Evolutionary conservation across 2,888 invertebrate genomes (phyloP), one percentile per base, ranked within the genome.

Genomic region (Terebella lapidaria): DNA sequence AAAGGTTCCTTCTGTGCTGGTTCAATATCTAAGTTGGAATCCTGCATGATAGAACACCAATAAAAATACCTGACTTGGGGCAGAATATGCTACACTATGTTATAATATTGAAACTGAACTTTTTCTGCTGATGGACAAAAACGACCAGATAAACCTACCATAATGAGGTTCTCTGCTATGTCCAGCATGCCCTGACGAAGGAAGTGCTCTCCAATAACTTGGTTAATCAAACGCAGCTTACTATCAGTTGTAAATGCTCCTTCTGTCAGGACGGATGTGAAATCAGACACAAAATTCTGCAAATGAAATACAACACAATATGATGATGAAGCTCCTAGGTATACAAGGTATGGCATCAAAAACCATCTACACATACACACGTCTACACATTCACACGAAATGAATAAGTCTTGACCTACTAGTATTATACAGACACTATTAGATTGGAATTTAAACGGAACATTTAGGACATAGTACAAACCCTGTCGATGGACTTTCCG

Each of bases 161-260:
- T 80, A 59, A 87, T 87, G 52, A 92, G 80, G 70, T 89, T 86
- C 74, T 94, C 92, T 1, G 94, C 94, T 35, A 95, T 92, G 58
- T 94, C 92, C 68, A 94, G 86, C 86, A 93, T 87, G 49, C 96
- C 96, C 83, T 94, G 93, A 67, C 95, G 86, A 75, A 92, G 91
- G 77, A 95, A 91, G 84, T 97, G 96, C 77, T 96, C 93, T 71
- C 92, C 92, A 65, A 96, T 91, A 24, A 94, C 92, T 82, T 90
- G 88, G 79, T 91, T 91, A n/a, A 92, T 81, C 22, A 89, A 80
- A 72, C 86, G 84, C 54, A 86, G 82, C 73, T 88, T 88, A 54
- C 87, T 86, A 0, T 87, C 84, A 1, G 86, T 86, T 63, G 87
- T 86, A 78, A 93, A 91, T 0, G 90, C 86, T 67, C 90, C 90